Evolutionary conservation across 2,113 vertebrate genomes (phyloP).

Genomic region (Ageneiosus marmoratus): DNA sequence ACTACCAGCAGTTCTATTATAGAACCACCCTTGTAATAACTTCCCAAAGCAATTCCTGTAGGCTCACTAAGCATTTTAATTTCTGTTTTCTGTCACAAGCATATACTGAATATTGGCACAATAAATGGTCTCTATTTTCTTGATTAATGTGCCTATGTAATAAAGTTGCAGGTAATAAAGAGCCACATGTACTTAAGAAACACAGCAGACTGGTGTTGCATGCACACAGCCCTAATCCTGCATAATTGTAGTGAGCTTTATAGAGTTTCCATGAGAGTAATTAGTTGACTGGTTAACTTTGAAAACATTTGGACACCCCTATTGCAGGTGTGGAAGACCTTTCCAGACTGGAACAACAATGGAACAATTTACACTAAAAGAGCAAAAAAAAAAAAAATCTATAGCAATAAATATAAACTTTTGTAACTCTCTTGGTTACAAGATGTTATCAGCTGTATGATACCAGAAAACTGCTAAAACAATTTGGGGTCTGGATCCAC

Average conservation of each 20-base stretch:
- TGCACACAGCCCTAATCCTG: neutral
- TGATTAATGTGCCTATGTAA: neutral
- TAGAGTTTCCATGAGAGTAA: slow-evolving; percentile 7
- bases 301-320: neutral
- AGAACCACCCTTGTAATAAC: neutral
- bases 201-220: neutral
- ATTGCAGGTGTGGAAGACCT: neutral
- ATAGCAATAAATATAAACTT: neutral
- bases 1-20: slow-evolving; percentile 1
- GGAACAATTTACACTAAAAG: neutral
- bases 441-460: slow-evolving; percentile 2
- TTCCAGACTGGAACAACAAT: neutral
- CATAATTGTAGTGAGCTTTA: neutral
- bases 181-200: neutral
- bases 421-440: neutral
- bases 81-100: slow-evolving; percentile 6
- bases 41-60: neutral
- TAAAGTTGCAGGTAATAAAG: neutral
- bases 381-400: neutral
- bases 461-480: neutral
- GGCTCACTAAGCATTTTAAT: neutral
- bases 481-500: neutral
- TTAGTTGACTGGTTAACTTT: neutral
- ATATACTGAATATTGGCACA: neutral
- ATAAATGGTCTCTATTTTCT: neutral